A percentile compares a stretch with the other conserved stretches of the same genome.
phyloP scores from a whole-genome alignment of 2,113 vertebrate species.

The Excalfactoria chinensis region DNA sequence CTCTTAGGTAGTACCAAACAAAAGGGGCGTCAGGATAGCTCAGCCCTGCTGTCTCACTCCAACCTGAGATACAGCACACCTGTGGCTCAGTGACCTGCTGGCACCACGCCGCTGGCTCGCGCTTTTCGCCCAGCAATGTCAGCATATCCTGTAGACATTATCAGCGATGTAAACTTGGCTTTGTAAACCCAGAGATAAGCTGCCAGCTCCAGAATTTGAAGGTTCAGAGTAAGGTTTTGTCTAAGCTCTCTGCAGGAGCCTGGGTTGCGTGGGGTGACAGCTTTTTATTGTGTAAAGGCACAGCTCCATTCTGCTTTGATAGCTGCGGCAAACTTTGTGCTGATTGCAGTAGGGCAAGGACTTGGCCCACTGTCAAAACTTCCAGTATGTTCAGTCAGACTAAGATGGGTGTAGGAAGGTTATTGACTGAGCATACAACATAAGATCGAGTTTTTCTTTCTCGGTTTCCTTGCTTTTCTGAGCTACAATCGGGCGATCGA shows the following conservation, averaged over 20 bases:
- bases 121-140: not conserved
- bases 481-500: not conserved
- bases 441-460: not conserved
- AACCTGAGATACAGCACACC: conserved; percentile 64
- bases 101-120: not conserved
- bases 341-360: not conserved
- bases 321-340: not conserved
- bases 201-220: not conserved
- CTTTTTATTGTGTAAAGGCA: not conserved
- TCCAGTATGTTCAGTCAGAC: not conserved
- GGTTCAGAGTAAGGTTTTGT: not conserved
- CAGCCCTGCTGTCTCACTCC: conserved; percentile 65
- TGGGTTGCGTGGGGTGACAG: not conserved
- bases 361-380: not conserved
- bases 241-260: not conserved
- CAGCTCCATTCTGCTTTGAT: not conserved
- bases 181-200: not conserved
- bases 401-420: not conserved
- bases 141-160: not conserved
- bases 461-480: conserved; percentile 7
- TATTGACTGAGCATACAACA: not conserved
- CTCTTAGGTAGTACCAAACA: conserved; percentile 67
- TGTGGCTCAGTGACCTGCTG: not conserved
- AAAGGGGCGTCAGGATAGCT: conserved; percentile 56
- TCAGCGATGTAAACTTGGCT: not conserved